Conservation (phyloP, 2,797 vertebrate genomes). For the Bothrops alternatus region DNA sequence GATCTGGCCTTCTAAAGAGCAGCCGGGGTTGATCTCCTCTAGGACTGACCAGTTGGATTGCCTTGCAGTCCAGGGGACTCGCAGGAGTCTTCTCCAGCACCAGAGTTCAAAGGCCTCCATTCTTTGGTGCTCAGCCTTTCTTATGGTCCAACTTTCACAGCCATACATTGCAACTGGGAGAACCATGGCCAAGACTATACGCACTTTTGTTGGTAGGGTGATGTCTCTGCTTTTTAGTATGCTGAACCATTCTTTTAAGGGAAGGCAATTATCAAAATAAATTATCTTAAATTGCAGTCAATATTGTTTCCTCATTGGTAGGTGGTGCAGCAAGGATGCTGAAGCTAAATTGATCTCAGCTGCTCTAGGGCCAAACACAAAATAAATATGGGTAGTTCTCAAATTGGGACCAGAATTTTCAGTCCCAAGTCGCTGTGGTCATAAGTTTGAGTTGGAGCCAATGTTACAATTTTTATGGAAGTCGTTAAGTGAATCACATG, state of each 20-base stretch:
- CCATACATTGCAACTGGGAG: too few species aligned
- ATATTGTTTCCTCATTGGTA: not conserved
- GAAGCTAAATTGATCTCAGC: not conserved
- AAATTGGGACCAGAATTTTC: not conserved
- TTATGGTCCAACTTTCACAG: too few species aligned
- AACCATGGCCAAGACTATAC: too few species aligned
- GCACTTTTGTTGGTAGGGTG: too few species aligned
- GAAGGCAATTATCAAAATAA: not conserved
- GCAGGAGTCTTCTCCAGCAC: too few species aligned
- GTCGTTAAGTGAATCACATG: not conserved
- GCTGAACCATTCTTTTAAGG: not conserved
- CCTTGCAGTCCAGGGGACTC: too few species aligned
- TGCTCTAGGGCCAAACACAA: not conserved
- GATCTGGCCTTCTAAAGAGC: too few species aligned
- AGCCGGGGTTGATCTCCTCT: too few species aligned
- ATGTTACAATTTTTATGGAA: not conserved
- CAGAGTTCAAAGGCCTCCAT: too few species aligned
- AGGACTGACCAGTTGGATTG: too few species aligned
- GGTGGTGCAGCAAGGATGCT: not conserved
- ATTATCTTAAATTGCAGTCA: not conserved
- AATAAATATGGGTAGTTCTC: not conserved
- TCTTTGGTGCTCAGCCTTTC: too few species aligned
- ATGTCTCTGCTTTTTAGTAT: too few species aligned
- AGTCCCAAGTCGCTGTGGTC: not conserved
- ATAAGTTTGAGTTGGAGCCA: not conserved